Evolutionary conservation across 2,888 invertebrate species (phyloP).

Genomic region (Drosophila paramelanica): DNA sequence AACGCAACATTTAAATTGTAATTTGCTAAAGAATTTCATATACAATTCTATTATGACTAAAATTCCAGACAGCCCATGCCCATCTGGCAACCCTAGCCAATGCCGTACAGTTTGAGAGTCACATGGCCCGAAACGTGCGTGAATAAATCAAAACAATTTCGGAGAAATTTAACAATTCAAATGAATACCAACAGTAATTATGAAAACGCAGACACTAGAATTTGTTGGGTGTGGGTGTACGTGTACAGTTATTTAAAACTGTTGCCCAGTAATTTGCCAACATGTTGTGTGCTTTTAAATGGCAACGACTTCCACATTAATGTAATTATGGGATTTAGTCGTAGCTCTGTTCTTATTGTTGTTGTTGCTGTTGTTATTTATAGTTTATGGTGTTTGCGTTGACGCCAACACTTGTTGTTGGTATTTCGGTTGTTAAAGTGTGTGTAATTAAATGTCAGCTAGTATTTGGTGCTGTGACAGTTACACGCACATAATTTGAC

Average conservation of each 20-base stretch:
- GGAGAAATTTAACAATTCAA: constrained; percentile 31
- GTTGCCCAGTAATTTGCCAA: constrained; percentile 14
- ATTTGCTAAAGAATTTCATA: constrained; percentile 63
- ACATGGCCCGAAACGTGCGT: constrained; percentile 18
- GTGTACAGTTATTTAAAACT: constrained; percentile 29
- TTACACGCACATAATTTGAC: constrained; percentile 6
- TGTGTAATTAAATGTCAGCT: constrained; percentile 29
- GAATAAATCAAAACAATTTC: constrained; percentile 50
- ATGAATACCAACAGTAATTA: constrained; percentile 10
- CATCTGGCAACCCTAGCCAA: constrained; percentile 21
- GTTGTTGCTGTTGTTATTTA: constrained; percentile 21
- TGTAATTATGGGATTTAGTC: constrained; percentile 33
- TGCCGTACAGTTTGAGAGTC: constrained; percentile 6
- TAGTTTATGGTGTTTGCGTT: constrained; percentile 22
- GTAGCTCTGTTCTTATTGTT: not conserved
- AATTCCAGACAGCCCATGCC: constrained; percentile 7
- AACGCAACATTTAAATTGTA: constrained; percentile 47
- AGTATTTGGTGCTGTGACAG: constrained; percentile 13
- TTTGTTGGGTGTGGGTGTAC: not conserved
- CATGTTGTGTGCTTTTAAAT: constrained; percentile 22
- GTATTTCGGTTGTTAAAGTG: not conserved
- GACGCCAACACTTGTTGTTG: constrained; percentile 16
- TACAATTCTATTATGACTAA: constrained; percentile 61
- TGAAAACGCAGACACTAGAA: too few species aligned
- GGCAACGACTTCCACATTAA: constrained; percentile 21